phyloP scores from a whole-genome alignment of 2,888 invertebrate genomes.

The Fragum whitleyi region DNA sequence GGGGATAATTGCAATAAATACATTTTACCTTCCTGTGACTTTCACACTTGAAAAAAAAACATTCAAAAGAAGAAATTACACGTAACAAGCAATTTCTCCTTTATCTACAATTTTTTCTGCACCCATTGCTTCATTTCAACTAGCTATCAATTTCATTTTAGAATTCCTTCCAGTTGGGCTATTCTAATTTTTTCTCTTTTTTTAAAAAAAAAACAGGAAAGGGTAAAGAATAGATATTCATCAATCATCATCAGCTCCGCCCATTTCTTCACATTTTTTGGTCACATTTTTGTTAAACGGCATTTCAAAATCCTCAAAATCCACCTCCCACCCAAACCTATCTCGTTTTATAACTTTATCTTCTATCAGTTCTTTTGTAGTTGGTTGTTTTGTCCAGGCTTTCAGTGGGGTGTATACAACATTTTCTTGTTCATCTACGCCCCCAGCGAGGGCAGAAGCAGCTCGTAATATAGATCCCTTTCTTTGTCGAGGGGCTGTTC shows the following conservation, averaged over 20 bases:
- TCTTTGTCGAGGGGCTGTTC: conserved; percentile 69
- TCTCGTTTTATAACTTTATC: conserved; percentile 79
- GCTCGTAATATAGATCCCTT: conserved; percentile 83
- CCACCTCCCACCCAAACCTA: conserved; percentile 85
- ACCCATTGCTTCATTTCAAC: too few species aligned
- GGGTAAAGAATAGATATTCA: conserved; percentile 5
- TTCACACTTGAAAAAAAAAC: too few species aligned
- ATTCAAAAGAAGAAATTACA: conserved; percentile 2
- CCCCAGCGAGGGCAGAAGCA: conserved; percentile 83
- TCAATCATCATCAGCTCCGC: conserved; percentile 76
- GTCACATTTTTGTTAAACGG: conserved; percentile 83
- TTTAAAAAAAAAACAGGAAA: too few species aligned
- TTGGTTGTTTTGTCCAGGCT: conserved; percentile 84
- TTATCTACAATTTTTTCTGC: background rate
- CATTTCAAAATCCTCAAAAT: conserved; percentile 84
- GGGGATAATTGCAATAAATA: too few species aligned
- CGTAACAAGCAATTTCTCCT: background rate
- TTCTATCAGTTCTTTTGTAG: conserved; percentile 80
- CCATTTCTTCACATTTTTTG: conserved; percentile 74
- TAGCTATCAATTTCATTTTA: too few species aligned
- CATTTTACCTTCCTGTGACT: too few species aligned
- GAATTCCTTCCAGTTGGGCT: too few species aligned
- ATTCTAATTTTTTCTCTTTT: too few species aligned
- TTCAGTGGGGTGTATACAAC: conserved; percentile 82
- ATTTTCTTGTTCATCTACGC: conserved; percentile 82